Evolutionary conservation across 2,888 invertebrate species (phyloP).

Genomic region (Hesperia comma): DNA sequence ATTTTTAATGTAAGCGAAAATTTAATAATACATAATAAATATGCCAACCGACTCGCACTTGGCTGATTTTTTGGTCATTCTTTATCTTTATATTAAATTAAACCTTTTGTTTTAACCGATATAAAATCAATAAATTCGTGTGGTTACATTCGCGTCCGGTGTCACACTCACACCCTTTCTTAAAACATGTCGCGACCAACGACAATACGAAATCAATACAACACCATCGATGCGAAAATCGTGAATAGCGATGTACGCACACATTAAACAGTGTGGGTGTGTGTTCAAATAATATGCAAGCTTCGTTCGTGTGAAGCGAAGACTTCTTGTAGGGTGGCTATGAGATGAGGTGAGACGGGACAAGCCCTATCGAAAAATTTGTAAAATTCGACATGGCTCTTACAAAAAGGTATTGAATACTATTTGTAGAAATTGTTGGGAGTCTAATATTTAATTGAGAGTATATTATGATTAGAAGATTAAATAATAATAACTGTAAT

Average conservation of each 20-base stretch:
- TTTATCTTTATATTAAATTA: background rate
- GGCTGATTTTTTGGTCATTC: too few species aligned
- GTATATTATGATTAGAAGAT: too few species aligned
- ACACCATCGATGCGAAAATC: conserved; percentile 83
- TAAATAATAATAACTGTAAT: too few species aligned
- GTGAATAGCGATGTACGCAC: conserved; percentile 74
- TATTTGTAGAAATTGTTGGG: too few species aligned
- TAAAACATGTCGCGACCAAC: conserved; percentile 82
- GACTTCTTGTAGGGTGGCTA: conserved; percentile 68
- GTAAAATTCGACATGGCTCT: too few species aligned
- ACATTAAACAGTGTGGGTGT: conserved; percentile 52
- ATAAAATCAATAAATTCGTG: conserved; percentile 22
- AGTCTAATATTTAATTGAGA: too few species aligned
- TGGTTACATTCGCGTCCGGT: conserved; percentile 52
- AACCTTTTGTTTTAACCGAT: conserved; percentile 3
- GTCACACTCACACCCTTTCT: conserved; percentile 79
- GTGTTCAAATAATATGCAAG: conserved; percentile 79
- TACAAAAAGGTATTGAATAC: too few species aligned
- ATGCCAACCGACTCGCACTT: too few species aligned
- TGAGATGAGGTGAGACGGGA: conserved; percentile 34
- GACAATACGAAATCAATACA: conserved; percentile 84
- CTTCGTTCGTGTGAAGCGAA: conserved; percentile 70
- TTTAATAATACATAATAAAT: too few species aligned
- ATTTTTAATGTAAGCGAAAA: too few species aligned
- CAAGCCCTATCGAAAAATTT: too few species aligned